Conservation (phyloP, 2,113 vertebrate genomes). For the Grallaria varia region DNA sequence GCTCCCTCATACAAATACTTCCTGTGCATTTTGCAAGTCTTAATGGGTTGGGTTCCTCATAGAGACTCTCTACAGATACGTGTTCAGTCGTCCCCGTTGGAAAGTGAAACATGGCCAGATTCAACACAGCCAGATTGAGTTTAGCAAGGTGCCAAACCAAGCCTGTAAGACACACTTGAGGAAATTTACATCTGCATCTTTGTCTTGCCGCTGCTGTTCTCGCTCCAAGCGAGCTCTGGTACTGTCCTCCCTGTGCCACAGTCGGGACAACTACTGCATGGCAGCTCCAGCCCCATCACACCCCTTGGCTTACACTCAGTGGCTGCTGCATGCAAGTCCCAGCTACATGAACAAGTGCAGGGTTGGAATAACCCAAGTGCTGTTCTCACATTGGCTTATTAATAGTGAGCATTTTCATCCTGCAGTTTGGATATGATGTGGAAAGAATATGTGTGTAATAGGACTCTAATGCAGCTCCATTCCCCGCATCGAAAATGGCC, state of each 20-base stretch:
- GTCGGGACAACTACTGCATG: background rate
- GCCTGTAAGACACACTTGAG: background rate
- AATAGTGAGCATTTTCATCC: background rate
- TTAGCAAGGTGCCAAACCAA: background rate
- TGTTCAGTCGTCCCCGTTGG: background rate
- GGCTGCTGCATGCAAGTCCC: background rate
- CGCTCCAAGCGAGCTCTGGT: background rate
- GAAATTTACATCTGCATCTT: background rate
- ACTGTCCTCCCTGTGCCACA: background rate
- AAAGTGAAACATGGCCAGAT: background rate
- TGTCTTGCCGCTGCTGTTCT: background rate
- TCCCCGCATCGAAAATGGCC: background rate
- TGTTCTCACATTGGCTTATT: background rate
- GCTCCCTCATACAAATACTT: background rate
- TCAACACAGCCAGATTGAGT: background rate
- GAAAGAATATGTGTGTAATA: rapidly evolving
- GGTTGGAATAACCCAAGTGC: background rate
- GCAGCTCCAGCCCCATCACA: background rate
- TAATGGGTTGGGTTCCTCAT: background rate
- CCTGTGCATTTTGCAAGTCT: background rate
- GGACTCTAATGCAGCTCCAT: background rate
- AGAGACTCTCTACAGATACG: background rate
- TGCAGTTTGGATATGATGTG: rapidly evolving
- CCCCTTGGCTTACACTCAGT: background rate
- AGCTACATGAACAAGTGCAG: rapidly evolving